phyloP scores from a whole-genome alignment of 2,888 invertebrate genomes.

The Lepetodrilus schrolli region DNA sequence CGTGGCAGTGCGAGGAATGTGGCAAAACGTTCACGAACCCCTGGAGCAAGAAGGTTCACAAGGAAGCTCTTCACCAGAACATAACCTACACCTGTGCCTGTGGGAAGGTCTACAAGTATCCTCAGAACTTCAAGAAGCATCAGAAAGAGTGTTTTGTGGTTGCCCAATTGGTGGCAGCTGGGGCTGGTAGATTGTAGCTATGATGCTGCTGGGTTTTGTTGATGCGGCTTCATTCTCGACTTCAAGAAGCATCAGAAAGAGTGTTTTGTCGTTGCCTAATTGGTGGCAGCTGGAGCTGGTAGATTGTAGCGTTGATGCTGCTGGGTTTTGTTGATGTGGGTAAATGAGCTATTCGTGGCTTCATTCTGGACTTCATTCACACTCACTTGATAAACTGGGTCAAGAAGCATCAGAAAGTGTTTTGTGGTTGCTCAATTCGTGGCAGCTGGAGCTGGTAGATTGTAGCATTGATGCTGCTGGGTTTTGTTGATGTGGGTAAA shows the following conservation, averaged over 20 bases:
- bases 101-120: conserved; percentile 16
- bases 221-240: no score
- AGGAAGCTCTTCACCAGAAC: background rate
- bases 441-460: no score
- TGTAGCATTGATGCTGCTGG: no score
- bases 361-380: no score
- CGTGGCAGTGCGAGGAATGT: conserved; percentile 16
- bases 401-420: conserved; percentile 18
- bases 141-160: conserved; percentile 1
- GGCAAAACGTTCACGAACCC: conserved; percentile 24
- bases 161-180: background rate
- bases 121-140: conserved; percentile 20
- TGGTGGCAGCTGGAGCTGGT: no score
- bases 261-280: background rate
- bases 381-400: no score
- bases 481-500: no score
- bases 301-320: no score
- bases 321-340: no score
- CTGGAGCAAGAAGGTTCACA: conserved; percentile 20
- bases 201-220: no score
- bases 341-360: no score
- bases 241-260: conserved; percentile 20
- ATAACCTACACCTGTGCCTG: background rate
- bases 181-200: no score
- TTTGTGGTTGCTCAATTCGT: background rate